These are phyloP conservation scores for Botia kubotai DNA, from an alignment of 2,797 vertebrate genomes.

Conservation along the genomic window DNA sequence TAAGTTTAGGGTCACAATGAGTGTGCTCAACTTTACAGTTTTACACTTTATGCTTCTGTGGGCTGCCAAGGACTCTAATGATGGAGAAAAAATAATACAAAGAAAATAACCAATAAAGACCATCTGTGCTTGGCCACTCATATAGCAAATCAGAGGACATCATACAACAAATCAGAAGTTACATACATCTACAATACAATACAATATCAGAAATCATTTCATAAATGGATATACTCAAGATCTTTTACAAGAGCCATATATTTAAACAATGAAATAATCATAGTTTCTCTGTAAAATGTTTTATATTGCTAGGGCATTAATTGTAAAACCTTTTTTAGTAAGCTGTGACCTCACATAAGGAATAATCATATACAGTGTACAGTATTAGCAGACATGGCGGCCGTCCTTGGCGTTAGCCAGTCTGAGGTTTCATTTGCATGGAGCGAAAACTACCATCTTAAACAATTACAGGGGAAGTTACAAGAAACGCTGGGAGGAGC, in stretches of 20 bases:
- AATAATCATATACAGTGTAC: not conserved
- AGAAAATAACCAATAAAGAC: not conserved
- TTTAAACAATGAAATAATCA: not conserved
- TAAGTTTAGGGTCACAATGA: not conserved
- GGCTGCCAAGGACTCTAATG: not conserved
- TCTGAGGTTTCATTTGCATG: constrained; percentile 49
- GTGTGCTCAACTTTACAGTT: no score
- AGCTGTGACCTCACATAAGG: constrained; percentile 1
- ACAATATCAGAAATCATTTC: not conserved
- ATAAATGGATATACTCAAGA: not conserved
- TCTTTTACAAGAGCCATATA: not conserved
- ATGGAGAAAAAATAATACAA: not conserved
- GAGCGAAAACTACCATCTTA: constrained; percentile 42
- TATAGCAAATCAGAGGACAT: not conserved
- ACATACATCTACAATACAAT: not conserved
- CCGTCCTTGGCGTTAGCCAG: constrained; percentile 34
- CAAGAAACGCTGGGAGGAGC: constrained; percentile 53
- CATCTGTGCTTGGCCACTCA: not conserved
- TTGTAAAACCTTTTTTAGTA: not conserved
- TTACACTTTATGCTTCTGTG: no score
- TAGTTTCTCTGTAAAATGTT: not conserved
- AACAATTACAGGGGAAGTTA: constrained; percentile 61
- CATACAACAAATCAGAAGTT: not conserved
- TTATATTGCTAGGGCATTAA: not conserved
- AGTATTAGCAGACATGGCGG: constrained; percentile 17